These are phyloP conservation scores for Morone saxatilis DNA, from an alignment of 2,113 vertebrate genomes.

Conservation along the genomic window DNA sequence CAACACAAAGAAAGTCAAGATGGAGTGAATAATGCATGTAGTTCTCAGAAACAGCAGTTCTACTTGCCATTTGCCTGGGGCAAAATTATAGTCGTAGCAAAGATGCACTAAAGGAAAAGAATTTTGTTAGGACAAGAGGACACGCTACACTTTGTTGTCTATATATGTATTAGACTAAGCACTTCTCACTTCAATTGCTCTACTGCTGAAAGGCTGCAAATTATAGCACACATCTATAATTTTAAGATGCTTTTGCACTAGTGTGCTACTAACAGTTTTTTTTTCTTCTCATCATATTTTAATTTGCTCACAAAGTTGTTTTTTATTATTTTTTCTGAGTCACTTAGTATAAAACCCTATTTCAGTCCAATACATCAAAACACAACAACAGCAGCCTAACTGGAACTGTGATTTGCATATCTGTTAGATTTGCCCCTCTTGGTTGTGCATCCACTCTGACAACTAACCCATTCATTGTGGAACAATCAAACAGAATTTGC, in stretches of 20 bases:
- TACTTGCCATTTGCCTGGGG: slow-evolving; percentile 27
- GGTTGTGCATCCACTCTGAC: slow-evolving; percentile 33
- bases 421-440: slow-evolving; percentile 43
- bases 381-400: slow-evolving; percentile 22
- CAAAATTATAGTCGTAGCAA: slow-evolving; percentile 9
- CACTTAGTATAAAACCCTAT: slow-evolving; percentile 14
- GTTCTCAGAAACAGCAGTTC: slow-evolving; percentile 39
- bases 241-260: slow-evolving; percentile 6
- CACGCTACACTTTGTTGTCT: slow-evolving; percentile 8
- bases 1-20: slow-evolving; percentile 37
- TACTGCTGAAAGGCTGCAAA: slow-evolving; percentile 1
- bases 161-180: not conserved
- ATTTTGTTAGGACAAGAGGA: slow-evolving; percentile 33
- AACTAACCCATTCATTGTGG: slow-evolving; percentile 38
- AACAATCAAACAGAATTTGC: slow-evolving; percentile 56
- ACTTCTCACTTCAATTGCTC: not conserved
- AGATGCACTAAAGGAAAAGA: slow-evolving; percentile 30
- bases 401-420: slow-evolving; percentile 54
- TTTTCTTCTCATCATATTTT: slow-evolving; percentile 16
- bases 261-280: slow-evolving; percentile 26
- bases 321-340: slow-evolving; percentile 16
- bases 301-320: not conserved
- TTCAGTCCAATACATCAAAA: slow-evolving; percentile 39
- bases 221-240: not conserved
- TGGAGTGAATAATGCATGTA: slow-evolving; percentile 55